These are phyloP conservation scores for Thinocorus orbignyianus DNA, from an alignment of 2,113 vertebrate genomes.

Conservation along the genomic window DNA sequence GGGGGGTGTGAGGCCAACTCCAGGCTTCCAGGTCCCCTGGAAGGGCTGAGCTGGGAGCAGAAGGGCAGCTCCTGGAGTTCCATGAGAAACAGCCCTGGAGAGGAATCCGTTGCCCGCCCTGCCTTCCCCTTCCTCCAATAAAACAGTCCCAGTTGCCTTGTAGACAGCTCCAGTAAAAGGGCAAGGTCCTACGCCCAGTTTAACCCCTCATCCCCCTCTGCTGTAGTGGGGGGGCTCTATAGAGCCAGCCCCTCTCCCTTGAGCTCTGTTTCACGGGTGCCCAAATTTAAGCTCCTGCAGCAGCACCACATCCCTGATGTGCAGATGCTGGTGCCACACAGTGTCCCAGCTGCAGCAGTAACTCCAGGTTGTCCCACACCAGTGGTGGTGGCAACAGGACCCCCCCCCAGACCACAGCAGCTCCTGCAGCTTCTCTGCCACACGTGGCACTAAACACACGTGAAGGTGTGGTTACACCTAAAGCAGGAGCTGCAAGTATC, in stretches of 20 bases:
- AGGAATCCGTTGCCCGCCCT: not conserved
- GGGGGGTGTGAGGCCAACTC: not conserved
- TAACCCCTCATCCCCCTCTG: not conserved
- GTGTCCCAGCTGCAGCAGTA: not conserved
- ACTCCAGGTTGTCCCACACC: not conserved
- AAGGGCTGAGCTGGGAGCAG: not conserved
- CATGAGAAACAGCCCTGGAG: not conserved
- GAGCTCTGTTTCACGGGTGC: not conserved
- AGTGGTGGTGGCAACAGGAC: too few relatives aligned
- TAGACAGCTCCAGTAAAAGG: not conserved
- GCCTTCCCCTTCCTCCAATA: not conserved
- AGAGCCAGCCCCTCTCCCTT: not conserved
- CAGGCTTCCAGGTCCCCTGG: not conserved
- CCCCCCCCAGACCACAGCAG: too few relatives aligned
- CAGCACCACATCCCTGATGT: fast-evolving
- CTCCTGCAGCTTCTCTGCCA: not conserved
- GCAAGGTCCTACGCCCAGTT: not conserved
- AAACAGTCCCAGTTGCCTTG: not conserved
- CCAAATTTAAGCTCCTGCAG: too few relatives aligned
- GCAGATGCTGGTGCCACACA: not conserved
- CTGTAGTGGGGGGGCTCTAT: not conserved
- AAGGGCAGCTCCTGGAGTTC: not conserved
- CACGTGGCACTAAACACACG: fast-evolving
- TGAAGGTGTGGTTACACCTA: fast-evolving
- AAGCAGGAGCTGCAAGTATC: not conserved